These are phyloP conservation scores for Galemys pyrenaicus DNA, from an alignment of 2,113 vertebrate species.

Conservation along the genomic window DNA sequence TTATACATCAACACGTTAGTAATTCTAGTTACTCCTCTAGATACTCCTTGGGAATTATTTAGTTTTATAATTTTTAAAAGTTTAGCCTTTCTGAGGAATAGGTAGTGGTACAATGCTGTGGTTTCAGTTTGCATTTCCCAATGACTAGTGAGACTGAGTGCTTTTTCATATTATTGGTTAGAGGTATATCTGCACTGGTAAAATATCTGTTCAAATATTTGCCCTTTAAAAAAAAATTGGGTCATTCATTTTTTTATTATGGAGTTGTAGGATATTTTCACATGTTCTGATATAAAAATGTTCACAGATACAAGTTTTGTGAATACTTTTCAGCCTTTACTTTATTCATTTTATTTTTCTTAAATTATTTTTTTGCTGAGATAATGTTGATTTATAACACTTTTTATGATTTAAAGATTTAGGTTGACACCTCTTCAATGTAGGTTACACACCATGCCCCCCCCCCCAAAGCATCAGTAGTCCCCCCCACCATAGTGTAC, in stretches of 20 bases:
- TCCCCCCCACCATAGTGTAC: too few relatives aligned
- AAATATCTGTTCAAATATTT: neutral
- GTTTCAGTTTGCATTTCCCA: neutral
- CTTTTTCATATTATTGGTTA: neutral
- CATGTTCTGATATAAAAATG: neutral
- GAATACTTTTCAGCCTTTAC: neutral
- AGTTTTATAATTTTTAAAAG: neutral
- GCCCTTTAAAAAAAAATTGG: neutral
- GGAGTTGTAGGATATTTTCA: neutral
- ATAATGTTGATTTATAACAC: too few relatives aligned
- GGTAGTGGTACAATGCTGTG: neutral
- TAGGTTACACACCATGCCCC: too few relatives aligned
- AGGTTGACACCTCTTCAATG: too few relatives aligned
- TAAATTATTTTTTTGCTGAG: too few relatives aligned
- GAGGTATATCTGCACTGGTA: neutral
- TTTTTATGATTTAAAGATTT: too few relatives aligned
- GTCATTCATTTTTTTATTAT: neutral
- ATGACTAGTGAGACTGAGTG: neutral
- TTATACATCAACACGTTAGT: neutral
- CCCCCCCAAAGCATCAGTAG: too few relatives aligned
- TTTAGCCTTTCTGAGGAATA: neutral
- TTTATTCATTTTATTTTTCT: neutral
- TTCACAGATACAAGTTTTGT: neutral
- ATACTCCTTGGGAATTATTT: neutral
- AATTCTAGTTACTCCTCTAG: neutral